These are phyloP conservation scores for Xyliphius kryptos DNA, from an alignment of 2,113 vertebrate species.

Conservation along the genomic window DNA sequence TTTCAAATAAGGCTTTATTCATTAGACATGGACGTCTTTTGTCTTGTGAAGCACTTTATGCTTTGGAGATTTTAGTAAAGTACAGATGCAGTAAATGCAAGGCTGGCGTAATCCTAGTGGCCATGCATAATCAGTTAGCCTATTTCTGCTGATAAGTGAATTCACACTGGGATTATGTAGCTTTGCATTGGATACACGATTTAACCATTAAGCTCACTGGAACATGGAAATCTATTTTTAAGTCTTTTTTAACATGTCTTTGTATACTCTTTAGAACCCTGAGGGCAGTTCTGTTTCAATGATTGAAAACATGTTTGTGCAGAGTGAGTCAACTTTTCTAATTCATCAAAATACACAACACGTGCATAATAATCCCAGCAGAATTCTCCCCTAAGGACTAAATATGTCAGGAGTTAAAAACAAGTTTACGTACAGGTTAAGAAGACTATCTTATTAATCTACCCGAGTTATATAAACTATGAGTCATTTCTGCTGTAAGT, in stretches of 20 bases:
- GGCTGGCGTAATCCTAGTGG: background rate
- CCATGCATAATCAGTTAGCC: conserved; percentile 17
- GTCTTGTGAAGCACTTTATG: background rate
- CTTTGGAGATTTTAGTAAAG: conserved; percentile 9
- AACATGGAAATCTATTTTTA: background rate
- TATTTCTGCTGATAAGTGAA: conserved; percentile 17
- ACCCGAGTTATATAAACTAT: conserved; percentile 35
- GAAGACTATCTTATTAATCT: conserved; percentile 43
- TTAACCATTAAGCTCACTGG: conserved; percentile 12
- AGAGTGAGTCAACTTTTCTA: conserved; percentile 29
- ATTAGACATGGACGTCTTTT: conserved; percentile 50
- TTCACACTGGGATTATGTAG: conserved; percentile 8
- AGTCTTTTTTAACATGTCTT: conserved; percentile 9
- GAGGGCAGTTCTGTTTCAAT: conserved; percentile 18
- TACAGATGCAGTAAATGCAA: background rate
- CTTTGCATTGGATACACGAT: conserved; percentile 11
- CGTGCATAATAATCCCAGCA: conserved; percentile 30
- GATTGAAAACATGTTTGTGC: conserved; percentile 19
- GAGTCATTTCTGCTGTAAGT: conserved; percentile 12
- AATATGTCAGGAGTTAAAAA: conserved; percentile 31
- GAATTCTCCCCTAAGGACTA: conserved; percentile 32
- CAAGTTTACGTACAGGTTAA: conserved; percentile 40
- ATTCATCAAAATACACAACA: conserved; percentile 40
- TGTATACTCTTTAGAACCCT: conserved; percentile 33
- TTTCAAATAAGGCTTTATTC: conserved; percentile 66